Percentiles rank a stretch among this genome's conserved stretches.
phyloP scores from a whole-genome alignment of 2,113 vertebrate genomes.

The Silurus meridionalis region DNA sequence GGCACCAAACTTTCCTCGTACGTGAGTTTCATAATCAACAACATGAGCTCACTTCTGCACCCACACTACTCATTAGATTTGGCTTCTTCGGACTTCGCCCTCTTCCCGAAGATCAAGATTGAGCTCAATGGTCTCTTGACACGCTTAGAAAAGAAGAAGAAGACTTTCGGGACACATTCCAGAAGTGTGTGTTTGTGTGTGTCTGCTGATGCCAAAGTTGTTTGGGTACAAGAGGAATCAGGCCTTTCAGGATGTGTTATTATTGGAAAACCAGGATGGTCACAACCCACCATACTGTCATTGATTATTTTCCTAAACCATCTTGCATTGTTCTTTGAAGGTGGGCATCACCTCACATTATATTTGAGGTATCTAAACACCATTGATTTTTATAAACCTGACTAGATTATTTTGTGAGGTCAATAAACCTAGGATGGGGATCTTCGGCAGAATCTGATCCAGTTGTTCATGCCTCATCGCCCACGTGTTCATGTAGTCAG shows the following conservation, averaged over 20 bases:
- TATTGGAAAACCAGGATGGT: neutral
- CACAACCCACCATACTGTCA: neutral
- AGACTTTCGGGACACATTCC: no score
- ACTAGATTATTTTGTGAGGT: neutral
- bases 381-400: neutral
- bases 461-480: conserved; percentile 28
- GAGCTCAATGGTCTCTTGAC: no score
- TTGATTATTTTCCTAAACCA: neutral
- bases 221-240: neutral
- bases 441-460: conserved; percentile 31
- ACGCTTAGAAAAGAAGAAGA: no score
- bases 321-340: neutral
- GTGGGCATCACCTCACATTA: neutral
- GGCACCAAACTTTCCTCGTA: no score
- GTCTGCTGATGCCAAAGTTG: no score
- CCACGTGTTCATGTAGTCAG: conserved; percentile 54
- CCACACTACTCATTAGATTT: no score
- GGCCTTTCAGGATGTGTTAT: neutral
- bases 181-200: no score
- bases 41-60: no score
- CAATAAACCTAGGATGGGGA: conserved; percentile 20
- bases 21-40: no score
- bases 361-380: neutral
- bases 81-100: no score
- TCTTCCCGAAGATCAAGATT: no score